Conservation (phyloP, 2,888 invertebrate genomes). For the Drosophila mercatorum region DNA sequence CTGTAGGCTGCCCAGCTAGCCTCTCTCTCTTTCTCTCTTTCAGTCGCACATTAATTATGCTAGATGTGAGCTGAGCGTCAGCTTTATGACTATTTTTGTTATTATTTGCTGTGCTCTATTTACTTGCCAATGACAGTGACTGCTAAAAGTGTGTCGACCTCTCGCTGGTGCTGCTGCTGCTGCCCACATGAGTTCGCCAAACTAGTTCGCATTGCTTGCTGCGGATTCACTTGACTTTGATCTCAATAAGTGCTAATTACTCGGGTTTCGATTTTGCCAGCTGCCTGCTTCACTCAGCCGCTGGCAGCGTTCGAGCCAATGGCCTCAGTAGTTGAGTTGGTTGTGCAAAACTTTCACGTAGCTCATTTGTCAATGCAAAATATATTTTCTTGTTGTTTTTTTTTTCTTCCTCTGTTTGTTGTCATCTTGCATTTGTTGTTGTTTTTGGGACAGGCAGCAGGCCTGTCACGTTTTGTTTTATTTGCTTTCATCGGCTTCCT, state of each 20-base stretch:
- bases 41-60: slow-evolving; percentile 65
- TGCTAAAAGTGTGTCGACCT: slow-evolving; percentile 68
- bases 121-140: slow-evolving; percentile 75
- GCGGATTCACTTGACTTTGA: slow-evolving; percentile 72
- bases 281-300: slow-evolving; percentile 1
- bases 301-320: slow-evolving; percentile 7
- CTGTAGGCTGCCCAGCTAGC: background rate
- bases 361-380: slow-evolving; percentile 77
- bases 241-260: slow-evolving; percentile 74
- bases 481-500: slow-evolving; percentile 65
- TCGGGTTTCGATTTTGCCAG: slow-evolving; percentile 62
- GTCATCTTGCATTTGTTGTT: slow-evolving; percentile 38
- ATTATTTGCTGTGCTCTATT: slow-evolving; percentile 67
- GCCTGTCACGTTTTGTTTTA: slow-evolving; percentile 74
- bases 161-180: slow-evolving; percentile 12
- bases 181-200: slow-evolving; percentile 51
- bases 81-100: slow-evolving; percentile 42
- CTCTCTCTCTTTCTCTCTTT: background rate
- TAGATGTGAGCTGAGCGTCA: slow-evolving; percentile 29
- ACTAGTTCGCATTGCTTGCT: slow-evolving; percentile 57
- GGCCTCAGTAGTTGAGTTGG: slow-evolving; percentile 38
- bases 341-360: slow-evolving; percentile 74
- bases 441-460: slow-evolving; percentile 34
- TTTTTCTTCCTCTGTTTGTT: slow-evolving; percentile 24
- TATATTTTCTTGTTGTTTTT: slow-evolving; percentile 17